phyloP scores from a whole-genome alignment of 2,888 invertebrate genomes.

The Caenorhabditis zanzibari region DNA sequence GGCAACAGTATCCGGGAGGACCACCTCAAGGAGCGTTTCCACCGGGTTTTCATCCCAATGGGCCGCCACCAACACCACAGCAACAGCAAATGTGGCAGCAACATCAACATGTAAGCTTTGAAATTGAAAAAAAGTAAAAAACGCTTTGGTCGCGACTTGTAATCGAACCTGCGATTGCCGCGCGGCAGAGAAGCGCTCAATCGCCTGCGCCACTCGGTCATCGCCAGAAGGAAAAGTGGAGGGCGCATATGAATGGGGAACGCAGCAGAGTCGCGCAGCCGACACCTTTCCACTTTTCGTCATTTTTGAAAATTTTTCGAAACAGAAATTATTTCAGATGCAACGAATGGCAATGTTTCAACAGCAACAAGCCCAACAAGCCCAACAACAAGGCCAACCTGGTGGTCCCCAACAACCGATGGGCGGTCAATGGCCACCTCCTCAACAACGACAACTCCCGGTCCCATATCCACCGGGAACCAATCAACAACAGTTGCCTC shows the following conservation, averaged over 20 bases:
- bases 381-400: constrained; percentile 32
- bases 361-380: constrained; percentile 48
- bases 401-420: constrained; percentile 50
- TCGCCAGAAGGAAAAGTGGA: no score
- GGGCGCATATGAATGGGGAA: no score
- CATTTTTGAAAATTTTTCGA: no score
- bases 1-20: constrained; percentile 40
- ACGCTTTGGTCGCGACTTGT: no score
- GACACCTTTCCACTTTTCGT: no score
- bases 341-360: constrained; percentile 51
- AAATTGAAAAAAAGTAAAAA: no score
- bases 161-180: no score
- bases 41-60: constrained; percentile 59
- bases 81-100: constrained; percentile 60
- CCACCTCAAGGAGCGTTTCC: constrained; percentile 50
- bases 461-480: constrained; percentile 65
- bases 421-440: constrained; percentile 57
- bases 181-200: no score
- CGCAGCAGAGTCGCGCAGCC: no score
- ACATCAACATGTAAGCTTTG: constrained; percentile 37
- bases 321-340: no score
- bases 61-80: constrained; percentile 38
- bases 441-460: constrained; percentile 45
- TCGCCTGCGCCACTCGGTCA: no score
- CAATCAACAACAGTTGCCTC: constrained; percentile 38